Evolutionary conservation across 2,888 invertebrate genomes (phyloP).

Genomic region (Andrena trimmerana): DNA sequence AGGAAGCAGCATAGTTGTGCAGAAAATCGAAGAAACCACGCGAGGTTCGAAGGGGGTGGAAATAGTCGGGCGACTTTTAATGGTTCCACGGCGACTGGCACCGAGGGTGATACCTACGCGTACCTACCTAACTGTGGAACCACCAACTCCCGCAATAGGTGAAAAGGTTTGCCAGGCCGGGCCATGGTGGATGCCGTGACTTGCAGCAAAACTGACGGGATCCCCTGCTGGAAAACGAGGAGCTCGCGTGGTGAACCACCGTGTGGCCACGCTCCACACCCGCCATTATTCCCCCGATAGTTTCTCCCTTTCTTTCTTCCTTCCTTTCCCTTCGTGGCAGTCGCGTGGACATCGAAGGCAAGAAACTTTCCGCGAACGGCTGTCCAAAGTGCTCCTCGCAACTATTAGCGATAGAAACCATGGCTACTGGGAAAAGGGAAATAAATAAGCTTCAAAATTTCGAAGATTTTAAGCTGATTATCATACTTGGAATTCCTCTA

Average conservation of each 20-base stretch:
- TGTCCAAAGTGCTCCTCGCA: not conserved
- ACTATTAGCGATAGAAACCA: too few relatives aligned
- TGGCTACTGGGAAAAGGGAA: too few relatives aligned
- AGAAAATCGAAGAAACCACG: slow-evolving; percentile 52
- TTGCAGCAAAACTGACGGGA: slow-evolving; percentile 70
- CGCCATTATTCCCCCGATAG: slow-evolving; percentile 55
- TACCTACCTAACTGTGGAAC: slow-evolving; percentile 59
- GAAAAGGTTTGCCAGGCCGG: slow-evolving; percentile 57
- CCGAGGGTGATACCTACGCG: slow-evolving; percentile 81
- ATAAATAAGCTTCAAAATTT: not conserved
- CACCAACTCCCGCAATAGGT: slow-evolving; percentile 60
- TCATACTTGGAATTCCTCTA: not conserved
- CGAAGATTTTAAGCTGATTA: not conserved
- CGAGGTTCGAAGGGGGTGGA: slow-evolving; percentile 30
- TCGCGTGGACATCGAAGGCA: not conserved
- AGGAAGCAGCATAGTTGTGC: slow-evolving; percentile 4
- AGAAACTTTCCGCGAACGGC: not conserved
- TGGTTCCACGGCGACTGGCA: slow-evolving; percentile 82
- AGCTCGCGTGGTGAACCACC: slow-evolving; percentile 65
- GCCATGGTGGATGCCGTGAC: slow-evolving; percentile 71
- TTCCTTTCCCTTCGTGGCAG: slow-evolving; percentile 23
- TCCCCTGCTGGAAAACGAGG: slow-evolving; percentile 74
- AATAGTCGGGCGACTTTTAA: slow-evolving; percentile 72
- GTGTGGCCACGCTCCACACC: slow-evolving; percentile 63
- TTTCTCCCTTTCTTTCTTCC: slow-evolving; percentile 25